These are phyloP conservation scores for Ostrea denselamellosa DNA, from an alignment of 1,140 invertebrate genomes.

Conservation along the genomic window DNA sequence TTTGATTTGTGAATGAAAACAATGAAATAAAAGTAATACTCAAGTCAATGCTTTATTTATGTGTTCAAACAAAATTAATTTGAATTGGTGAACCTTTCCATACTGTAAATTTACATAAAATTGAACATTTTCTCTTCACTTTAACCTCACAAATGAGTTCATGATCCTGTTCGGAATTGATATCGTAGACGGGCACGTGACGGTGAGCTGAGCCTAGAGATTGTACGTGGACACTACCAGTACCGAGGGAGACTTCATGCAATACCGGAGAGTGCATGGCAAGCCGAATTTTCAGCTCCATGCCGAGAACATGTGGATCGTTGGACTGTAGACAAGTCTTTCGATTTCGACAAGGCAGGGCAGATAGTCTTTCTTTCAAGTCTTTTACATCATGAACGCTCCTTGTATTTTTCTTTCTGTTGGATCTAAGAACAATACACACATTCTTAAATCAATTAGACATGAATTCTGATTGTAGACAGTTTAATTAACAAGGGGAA, in stretches of 20 bases:
- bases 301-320: not conserved
- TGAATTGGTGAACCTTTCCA: not conserved
- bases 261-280: not conserved
- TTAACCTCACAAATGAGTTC: not conserved
- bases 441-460: too few species aligned
- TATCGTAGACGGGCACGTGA: not conserved
- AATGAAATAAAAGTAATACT: conserved; percentile 40
- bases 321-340: not conserved
- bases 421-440: not conserved
- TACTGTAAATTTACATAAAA: not conserved
- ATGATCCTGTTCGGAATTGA: not conserved
- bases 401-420: not conserved
- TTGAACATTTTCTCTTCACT: not conserved
- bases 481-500: too few species aligned
- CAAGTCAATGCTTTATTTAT: not conserved
- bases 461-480: too few species aligned
- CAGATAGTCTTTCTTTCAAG: not conserved
- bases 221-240: not conserved
- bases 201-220: not conserved
- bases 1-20: conserved; percentile 31
- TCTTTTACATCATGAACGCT: not conserved
- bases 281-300: conserved; percentile 12
- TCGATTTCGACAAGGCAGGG: not conserved
- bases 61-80: not conserved
- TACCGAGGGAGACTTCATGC: not conserved